Percentiles rank a stretch among this genome's conserved stretches.
Conservation (phyloP, 92 coral and sea anemone species). For the Zoanthus sansibaricus region DNA sequence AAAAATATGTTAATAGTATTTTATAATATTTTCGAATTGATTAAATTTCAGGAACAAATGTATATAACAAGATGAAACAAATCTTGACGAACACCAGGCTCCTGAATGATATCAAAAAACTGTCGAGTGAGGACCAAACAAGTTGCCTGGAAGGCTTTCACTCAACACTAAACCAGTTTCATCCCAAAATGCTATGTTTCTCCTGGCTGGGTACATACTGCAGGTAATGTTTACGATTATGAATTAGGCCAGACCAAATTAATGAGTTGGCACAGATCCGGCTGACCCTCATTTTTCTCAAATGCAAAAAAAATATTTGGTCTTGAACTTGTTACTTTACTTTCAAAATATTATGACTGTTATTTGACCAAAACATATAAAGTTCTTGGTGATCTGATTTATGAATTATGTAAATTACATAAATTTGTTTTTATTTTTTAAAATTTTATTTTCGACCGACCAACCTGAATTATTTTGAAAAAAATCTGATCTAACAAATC, state of each 20-base stretch:
- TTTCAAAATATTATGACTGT: not conserved
- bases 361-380: not conserved
- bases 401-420: too few species aligned
- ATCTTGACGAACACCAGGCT: not conserved
- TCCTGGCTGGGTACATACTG: conserved; percentile 7
- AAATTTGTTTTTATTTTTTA: too few species aligned
- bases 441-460: too few species aligned
- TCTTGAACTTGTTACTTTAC: not conserved
- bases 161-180: not conserved
- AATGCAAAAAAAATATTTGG: too few species aligned
- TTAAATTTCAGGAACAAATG: not conserved
- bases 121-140: not conserved
- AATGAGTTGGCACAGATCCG: too few species aligned
- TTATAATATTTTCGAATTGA: not conserved
- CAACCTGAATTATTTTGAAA: too few species aligned
- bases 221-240: not conserved
- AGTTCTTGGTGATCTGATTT: too few species aligned
- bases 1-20: not conserved
- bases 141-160: not conserved
- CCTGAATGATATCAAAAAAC: not conserved
- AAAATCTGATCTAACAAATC: too few species aligned
- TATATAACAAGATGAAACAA: not conserved
- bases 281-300: too few species aligned
- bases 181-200: not conserved
- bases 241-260: not conserved